phyloP scores from a whole-genome alignment of 2,888 invertebrate species.

The Stictocephala bisonia region DNA sequence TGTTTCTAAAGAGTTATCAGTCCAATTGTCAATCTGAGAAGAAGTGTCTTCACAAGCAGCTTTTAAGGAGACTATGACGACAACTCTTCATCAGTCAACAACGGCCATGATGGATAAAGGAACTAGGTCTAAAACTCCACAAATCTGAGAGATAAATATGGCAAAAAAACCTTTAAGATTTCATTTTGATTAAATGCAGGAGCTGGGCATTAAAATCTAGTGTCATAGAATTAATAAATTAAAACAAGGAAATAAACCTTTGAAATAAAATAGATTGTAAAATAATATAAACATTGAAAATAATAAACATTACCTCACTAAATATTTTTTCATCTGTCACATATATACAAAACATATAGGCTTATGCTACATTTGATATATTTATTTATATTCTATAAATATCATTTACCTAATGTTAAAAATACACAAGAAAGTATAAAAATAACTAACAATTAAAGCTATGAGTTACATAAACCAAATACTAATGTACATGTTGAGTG shows the following conservation, averaged over 20 bases:
- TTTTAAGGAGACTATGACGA: too few relatives aligned
- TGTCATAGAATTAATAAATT: too few relatives aligned
- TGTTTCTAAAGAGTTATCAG: too few relatives aligned
- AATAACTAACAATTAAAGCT: constrained; percentile 40
- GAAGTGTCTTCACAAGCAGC: too few relatives aligned
- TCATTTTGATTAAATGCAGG: too few relatives aligned
- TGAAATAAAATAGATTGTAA: not conserved
- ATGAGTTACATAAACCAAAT: constrained; percentile 31
- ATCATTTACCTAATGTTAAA: constrained; percentile 36
- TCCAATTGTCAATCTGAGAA: too few relatives aligned
- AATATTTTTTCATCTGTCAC: constrained; percentile 2
- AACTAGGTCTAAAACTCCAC: too few relatives aligned
- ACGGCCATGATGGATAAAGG: too few relatives aligned
- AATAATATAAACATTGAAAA: not conserved
- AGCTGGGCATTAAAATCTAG: too few relatives aligned
- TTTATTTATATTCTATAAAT: constrained; percentile 24
- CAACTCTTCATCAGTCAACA: too few relatives aligned
- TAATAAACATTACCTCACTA: not conserved
- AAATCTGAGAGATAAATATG: too few relatives aligned
- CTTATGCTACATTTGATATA: constrained; percentile 33
- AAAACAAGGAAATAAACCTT: not conserved
- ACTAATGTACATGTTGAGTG: constrained; percentile 33
- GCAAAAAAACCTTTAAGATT: too few relatives aligned
- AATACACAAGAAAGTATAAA: constrained; percentile 33
- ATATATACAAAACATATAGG: constrained; percentile 18